phyloP scores from a whole-genome alignment of 1,140 invertebrate species.

The Heliconius hermathena region DNA sequence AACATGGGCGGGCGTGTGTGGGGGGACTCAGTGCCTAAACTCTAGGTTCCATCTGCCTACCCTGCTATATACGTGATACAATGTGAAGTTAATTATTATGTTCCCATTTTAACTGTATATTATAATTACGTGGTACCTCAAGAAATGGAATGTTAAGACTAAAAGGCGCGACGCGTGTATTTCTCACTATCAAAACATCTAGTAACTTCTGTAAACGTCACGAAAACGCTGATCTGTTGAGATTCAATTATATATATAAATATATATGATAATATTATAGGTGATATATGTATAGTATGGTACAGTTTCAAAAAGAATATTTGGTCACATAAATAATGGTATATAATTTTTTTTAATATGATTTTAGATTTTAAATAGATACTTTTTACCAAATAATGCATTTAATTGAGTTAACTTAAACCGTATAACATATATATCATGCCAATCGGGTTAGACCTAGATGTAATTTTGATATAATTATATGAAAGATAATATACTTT shows the following conservation, averaged over 20 bases:
- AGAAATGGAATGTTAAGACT: slow-evolving; percentile 30
- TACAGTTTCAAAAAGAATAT: too few species aligned
- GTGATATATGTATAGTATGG: neutral
- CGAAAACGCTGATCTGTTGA: neutral
- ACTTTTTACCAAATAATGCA: too few species aligned
- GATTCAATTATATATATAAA: neutral
- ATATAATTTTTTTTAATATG: too few species aligned
- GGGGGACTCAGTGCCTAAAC: too few species aligned
- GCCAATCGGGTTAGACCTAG: too few species aligned
- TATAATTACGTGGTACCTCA: neutral
- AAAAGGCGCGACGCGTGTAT: slow-evolving; percentile 33
- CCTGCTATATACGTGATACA: too few species aligned
- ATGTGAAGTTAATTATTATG: neutral
- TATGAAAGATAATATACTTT: neutral
- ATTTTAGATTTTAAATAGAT: too few species aligned
- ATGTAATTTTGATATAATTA: neutral
- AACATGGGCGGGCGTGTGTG: too few species aligned
- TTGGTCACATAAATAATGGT: too few species aligned
- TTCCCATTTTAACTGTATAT: neutral
- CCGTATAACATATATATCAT: too few species aligned
- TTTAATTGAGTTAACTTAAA: too few species aligned
- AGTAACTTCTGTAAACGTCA: slow-evolving; percentile 27
- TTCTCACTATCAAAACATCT: slow-evolving; percentile 33
- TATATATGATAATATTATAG: neutral
- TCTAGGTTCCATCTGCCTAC: too few species aligned